Base-by-base conservation (phyloP, 2,888 invertebrate genomes). In the Nymphalis c-album region DNA sequence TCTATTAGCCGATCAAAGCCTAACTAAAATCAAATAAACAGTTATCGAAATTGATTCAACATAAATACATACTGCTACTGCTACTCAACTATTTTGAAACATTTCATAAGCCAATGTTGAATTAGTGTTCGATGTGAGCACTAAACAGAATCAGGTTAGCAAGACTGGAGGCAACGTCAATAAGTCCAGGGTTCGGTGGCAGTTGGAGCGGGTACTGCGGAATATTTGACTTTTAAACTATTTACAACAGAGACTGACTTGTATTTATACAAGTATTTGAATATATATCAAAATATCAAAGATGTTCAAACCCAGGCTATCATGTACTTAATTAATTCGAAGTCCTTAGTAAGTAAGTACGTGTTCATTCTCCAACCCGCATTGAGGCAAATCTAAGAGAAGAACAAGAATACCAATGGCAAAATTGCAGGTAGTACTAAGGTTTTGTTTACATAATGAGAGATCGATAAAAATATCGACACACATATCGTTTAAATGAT, bases 41-140 rank as follows among this genome's bases (percentile, higher is more conserved):
- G 53, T 31, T 55, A 55, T 55, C 53, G n/a, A 55, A 53, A 55
- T 55, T 55, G 17, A 55, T 55, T 17, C 16, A 55, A 55, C 53
- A n/a, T 55, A 5, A 26, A 55, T 55, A 55, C n/a, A 55, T 31
- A 55, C 31, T 55, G 31, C 17, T 31, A 55, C 31, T 55, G 31
- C 17, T n/a, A 55, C 17, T 55, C 7, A 50, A 20, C 50, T 50
- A 20, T 50, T 50, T 57, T 10, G 35, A n/a, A 57, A 35, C 35
- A 18, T 35, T 18, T 57, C 57, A 40, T 17, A 40, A 57, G 48
- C 50, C 18, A 51, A 59, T 64, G 40, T 50, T 60, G 59, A 64
- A 64, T 64, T 64, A 64, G 64, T 31, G 57, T 58, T 58, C 22
- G 35, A 50, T 48, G 57, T 64, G 57, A 59, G 35, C 63, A 45